Conservation (phyloP, 2,113 vertebrate species). For the Petrocephalus zakoni region DNA sequence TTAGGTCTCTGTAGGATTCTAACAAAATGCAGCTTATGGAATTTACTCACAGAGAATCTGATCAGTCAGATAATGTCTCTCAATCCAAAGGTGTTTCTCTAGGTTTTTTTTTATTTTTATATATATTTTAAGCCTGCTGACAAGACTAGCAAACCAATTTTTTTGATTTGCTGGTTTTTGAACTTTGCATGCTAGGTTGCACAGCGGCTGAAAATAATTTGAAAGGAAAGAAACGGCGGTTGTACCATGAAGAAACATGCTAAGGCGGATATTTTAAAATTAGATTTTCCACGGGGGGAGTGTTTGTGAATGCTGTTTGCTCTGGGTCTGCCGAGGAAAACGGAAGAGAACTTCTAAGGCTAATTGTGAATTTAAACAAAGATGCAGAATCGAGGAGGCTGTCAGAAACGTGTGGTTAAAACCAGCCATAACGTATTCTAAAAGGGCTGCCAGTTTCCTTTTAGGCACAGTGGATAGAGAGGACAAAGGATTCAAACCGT, state of each 20-base stretch:
- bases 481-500: not conserved
- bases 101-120: not conserved
- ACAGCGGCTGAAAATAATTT: not conserved
- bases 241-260: not conserved
- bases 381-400: not conserved
- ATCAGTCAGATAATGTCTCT: not conserved
- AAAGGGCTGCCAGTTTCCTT: not conserved
- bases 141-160: not conserved
- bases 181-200: not conserved
- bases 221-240: not conserved
- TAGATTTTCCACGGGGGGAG: not conserved
- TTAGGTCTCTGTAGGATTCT: not conserved
- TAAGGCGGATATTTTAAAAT: not conserved
- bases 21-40: not conserved
- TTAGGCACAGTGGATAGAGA: not conserved
- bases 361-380: not conserved
- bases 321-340: not conserved
- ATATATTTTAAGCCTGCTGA: not conserved
- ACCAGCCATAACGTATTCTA: not conserved
- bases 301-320: not conserved
- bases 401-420: not conserved
- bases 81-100: not conserved
- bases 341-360: not conserved
- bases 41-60: not conserved
- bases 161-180: not conserved